Percentiles rank a stretch among this genome's conserved stretches.
Evolutionary conservation across 2,888 invertebrate genomes (phyloP).

Genomic region (Polydrusus tereticollis): DNA sequence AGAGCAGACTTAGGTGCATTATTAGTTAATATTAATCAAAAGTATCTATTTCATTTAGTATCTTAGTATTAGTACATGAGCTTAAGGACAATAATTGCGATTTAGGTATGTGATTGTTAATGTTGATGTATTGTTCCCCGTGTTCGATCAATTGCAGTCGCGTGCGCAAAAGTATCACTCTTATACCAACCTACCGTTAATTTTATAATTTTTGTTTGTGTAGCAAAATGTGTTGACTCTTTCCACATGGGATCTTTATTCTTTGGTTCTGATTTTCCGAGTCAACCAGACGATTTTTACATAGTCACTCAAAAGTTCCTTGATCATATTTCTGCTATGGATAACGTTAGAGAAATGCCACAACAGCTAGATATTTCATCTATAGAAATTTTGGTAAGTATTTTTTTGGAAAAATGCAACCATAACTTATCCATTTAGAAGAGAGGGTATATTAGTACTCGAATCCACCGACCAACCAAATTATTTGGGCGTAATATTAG

Average conservation of each 20-base stretch:
- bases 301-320: constrained; percentile 88
- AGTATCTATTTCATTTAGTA: no score
- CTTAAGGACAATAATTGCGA: no score
- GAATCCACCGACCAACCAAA: no score
- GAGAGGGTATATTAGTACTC: no score
- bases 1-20: constrained; percentile 75
- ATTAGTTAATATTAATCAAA: not conserved
- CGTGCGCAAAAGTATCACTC: not conserved
- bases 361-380: constrained; percentile 59
- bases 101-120: no score
- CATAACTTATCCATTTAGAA: no score
- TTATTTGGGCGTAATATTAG: no score
- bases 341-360: constrained; percentile 67
- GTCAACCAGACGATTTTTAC: constrained; percentile 76
- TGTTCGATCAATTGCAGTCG: no score
- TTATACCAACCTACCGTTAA: not conserved
- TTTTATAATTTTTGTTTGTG: not conserved
- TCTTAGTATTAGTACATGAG: no score
- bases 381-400: constrained; percentile 60
- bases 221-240: constrained; percentile 84
- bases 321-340: constrained; percentile 72
- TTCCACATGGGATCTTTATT: constrained; percentile 82
- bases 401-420: no score
- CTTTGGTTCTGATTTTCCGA: constrained; percentile 84
- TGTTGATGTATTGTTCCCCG: no score